Evolutionary conservation across 2,888 invertebrate genomes (phyloP).

Genomic region (Ornithoptera priamus): DNA sequence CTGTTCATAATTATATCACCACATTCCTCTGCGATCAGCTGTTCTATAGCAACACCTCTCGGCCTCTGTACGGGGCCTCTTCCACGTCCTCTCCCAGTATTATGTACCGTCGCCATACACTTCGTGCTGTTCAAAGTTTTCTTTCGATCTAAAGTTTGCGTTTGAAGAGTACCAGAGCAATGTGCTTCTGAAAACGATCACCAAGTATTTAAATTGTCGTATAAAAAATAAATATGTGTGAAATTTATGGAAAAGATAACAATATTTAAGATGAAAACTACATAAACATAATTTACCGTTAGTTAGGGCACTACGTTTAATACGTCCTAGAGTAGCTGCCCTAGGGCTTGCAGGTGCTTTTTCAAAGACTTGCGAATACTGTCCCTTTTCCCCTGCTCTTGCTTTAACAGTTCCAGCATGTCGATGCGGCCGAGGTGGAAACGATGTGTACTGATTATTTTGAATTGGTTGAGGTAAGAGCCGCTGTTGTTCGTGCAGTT

Average conservation of each 20-base stretch:
- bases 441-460: constrained; percentile 74
- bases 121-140: constrained; percentile 53
- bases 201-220: not conserved
- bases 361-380: constrained; percentile 79
- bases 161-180: constrained; percentile 73
- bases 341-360: constrained; percentile 78
- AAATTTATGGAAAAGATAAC: no score
- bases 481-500: constrained; percentile 74
- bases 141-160: constrained; percentile 70
- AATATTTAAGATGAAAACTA: not conserved
- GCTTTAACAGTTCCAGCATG: constrained; percentile 65
- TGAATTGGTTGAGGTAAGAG: constrained; percentile 67
- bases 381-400: constrained; percentile 70
- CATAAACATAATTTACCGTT: constrained; percentile 48
- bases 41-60: constrained; percentile 65
- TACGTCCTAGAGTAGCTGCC: constrained; percentile 66
- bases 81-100: constrained; percentile 55
- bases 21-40: constrained; percentile 72
- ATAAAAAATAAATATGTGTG: constrained; percentile 2
- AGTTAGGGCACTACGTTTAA: constrained; percentile 64
- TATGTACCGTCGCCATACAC: constrained; percentile 70
- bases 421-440: constrained; percentile 60
- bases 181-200: constrained; percentile 59
- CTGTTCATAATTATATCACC: constrained; percentile 66
- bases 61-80: constrained; percentile 61